Conservation (phyloP, 2,113 vertebrate species). For the Rhynchopsitta pachyrhyncha region DNA sequence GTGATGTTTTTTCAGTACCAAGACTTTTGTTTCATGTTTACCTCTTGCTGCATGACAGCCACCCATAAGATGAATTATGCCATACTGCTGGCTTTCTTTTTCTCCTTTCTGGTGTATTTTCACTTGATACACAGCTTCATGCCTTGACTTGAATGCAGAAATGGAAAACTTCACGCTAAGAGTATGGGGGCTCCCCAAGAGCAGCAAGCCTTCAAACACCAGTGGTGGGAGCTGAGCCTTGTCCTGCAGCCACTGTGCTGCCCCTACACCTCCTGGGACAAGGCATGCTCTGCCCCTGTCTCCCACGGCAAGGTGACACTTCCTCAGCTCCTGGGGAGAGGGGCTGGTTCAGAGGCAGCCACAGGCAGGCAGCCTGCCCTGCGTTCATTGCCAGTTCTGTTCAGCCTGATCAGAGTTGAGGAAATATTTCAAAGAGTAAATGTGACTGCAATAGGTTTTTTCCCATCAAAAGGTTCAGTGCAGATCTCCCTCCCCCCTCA, state of each 20-base stretch:
- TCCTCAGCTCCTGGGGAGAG: background rate
- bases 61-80: background rate
- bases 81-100: background rate
- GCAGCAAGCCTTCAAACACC: background rate
- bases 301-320: background rate
- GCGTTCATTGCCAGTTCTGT: background rate
- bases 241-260: background rate
- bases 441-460: background rate
- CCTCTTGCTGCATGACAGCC: background rate
- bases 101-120: background rate
- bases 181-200: background rate
- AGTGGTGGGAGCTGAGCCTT: background rate
- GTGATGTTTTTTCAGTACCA: background rate
- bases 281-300: background rate
- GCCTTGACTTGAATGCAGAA: background rate
- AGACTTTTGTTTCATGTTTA: background rate
- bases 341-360: background rate
- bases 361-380: background rate
- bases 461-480: background rate
- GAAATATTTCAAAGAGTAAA: background rate
- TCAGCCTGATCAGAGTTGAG: background rate
- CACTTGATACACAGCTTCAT: background rate
- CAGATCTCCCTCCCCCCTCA: background rate
- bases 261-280: background rate
- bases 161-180: background rate